Conservation (phyloP, 2,888 invertebrate species). For the Scelioninae gen. 2 region DNA sequence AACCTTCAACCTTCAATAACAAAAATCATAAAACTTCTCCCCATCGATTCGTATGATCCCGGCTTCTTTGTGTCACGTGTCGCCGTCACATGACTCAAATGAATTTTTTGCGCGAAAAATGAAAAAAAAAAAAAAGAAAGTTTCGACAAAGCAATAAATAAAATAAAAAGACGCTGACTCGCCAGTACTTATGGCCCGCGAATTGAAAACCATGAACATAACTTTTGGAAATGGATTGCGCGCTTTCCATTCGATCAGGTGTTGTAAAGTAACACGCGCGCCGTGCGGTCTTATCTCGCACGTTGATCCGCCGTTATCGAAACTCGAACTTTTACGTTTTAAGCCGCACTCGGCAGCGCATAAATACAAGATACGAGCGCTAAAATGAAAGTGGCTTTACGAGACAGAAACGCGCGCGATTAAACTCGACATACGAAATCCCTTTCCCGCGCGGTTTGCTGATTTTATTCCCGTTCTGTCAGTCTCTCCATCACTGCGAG, state of each 20-base stretch:
- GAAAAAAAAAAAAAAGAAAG: constrained; percentile 3
- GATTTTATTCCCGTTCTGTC: constrained; percentile 13
- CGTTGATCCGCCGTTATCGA: constrained; percentile 46
- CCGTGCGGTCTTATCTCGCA: constrained; percentile 28
- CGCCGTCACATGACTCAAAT: too few relatives aligned
- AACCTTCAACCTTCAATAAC: too few relatives aligned
- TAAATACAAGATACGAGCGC: constrained; percentile 28
- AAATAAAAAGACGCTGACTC: neutral
- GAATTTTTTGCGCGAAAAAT: constrained; percentile 6
- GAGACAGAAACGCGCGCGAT: constrained; percentile 45
- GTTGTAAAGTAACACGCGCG: constrained; percentile 29
- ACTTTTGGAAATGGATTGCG: constrained; percentile 25
- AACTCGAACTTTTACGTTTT: constrained; percentile 41
- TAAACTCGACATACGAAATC: constrained; percentile 42
- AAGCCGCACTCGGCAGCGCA: constrained; percentile 45
- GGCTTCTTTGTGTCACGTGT: too few relatives aligned
- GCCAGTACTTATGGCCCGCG: constrained; percentile 10
- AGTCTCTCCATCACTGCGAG: neutral
- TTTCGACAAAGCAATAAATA: neutral
- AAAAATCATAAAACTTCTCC: too few relatives aligned
- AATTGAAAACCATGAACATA: constrained; percentile 13
- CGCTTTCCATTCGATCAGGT: constrained; percentile 1
- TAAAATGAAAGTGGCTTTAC: constrained; percentile 46
- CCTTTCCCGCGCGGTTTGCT: constrained; percentile 37
- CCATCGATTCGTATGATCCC: too few relatives aligned